These are phyloP conservation scores for Hestina assimilis DNA, from an alignment of 1,140 invertebrate genomes.

Conservation along the genomic window DNA sequence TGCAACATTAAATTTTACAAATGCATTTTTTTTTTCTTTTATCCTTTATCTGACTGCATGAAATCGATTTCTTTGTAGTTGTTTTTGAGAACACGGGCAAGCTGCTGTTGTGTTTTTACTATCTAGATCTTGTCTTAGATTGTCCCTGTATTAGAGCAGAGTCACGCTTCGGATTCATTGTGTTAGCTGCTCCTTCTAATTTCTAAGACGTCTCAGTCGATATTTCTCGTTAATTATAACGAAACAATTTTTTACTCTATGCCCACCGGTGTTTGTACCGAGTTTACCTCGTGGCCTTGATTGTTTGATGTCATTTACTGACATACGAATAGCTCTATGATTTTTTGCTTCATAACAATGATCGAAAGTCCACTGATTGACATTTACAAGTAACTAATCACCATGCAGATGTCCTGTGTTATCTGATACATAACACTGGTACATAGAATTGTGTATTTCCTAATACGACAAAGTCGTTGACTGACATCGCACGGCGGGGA, in stretches of 20 bases:
- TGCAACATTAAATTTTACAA: conserved; percentile 42
- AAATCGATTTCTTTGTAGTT: conserved; percentile 71
- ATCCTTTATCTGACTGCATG: conserved; percentile 53
- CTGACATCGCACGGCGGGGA: conserved; percentile 41
- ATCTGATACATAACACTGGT: too few relatives aligned
- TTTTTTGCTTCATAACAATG: conserved; percentile 35
- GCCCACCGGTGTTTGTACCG: conserved; percentile 37
- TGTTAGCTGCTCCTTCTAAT: conserved; percentile 57
- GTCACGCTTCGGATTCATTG: conserved; percentile 65
- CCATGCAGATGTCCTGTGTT: conserved; percentile 61
- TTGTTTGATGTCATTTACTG: conserved; percentile 36
- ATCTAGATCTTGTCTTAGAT: conserved; percentile 72
- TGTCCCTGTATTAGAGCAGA: conserved; percentile 62
- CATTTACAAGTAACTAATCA: conserved; percentile 56
- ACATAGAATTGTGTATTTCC: conserved; percentile 42
- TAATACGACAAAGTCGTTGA: conserved; percentile 50
- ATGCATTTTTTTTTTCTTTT: conserved; percentile 60
- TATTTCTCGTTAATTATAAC: conserved; percentile 67
- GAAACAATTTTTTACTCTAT: conserved; percentile 45
- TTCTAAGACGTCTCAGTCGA: conserved; percentile 54
- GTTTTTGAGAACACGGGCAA: conserved; percentile 61
- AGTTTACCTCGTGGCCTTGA: conserved; percentile 33
- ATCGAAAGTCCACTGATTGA: conserved; percentile 54
- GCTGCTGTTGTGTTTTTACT: conserved; percentile 64
- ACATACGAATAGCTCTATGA: conserved; percentile 34